A percentile compares a stretch with the other conserved stretches of the same genome.
These are phyloP conservation scores for Zenarchopterus dispar DNA, from an alignment of 2,797 vertebrate species.

Conservation along the genomic window DNA sequence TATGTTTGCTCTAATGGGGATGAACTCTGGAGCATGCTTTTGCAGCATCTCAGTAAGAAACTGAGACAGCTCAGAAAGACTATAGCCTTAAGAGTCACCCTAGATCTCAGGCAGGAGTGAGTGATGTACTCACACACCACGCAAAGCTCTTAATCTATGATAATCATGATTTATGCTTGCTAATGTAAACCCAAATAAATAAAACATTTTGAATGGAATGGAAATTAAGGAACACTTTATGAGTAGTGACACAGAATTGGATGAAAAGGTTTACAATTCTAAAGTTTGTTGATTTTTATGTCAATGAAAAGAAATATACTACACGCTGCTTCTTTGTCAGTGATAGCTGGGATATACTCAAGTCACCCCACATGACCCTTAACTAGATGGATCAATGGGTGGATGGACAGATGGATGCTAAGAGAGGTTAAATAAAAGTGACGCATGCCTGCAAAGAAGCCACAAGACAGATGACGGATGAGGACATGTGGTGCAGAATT, in stretches of 20 bases:
- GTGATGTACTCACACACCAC: conserved; percentile 17
- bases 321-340: too few species aligned
- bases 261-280: background rate
- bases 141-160: conserved; percentile 34
- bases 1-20: background rate
- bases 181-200: conserved; percentile 16
- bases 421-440: too few species aligned
- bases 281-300: conserved; percentile 3
- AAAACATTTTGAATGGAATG: conserved; percentile 3
- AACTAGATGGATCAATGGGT: too few species aligned
- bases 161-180: conserved; percentile 18
- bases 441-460: too few species aligned
- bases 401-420: too few species aligned
- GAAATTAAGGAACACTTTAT: conserved; percentile 6
- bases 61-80: conserved; percentile 23
- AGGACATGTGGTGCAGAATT: too few species aligned
- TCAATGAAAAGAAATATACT: conserved; percentile 7
- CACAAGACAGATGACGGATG: too few species aligned
- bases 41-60: conserved; percentile 19
- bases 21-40: conserved; percentile 21
- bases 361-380: too few species aligned
- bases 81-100: conserved; percentile 33
- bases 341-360: too few species aligned
- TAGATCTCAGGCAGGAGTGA: conserved; percentile 39
- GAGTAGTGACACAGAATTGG: conserved; percentile 6